Conservation (phyloP, 30 jellyfish, hydroid and myxozoan genomes). For the Aurelia aurita region DNA sequence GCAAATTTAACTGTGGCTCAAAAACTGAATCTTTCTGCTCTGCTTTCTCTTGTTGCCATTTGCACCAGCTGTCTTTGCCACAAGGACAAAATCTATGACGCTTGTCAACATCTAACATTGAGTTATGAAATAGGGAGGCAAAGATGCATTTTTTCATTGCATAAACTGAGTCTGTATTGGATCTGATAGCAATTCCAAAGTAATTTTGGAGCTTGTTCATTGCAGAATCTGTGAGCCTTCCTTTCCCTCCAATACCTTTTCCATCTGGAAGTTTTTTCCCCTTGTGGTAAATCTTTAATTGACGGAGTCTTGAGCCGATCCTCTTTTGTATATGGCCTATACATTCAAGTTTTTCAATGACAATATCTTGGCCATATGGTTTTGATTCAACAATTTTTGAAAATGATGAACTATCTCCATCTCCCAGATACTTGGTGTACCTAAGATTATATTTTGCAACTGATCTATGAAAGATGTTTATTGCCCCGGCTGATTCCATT, state of each 20-base stretch:
- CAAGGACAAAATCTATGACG: too few relatives aligned
- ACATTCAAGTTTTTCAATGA: conserved; percentile 6
- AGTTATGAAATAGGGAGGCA: not conserved
- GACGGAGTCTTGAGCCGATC: conserved; percentile 2
- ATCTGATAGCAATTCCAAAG: not conserved
- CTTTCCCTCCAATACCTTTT: not conserved
- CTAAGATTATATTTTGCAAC: not conserved
- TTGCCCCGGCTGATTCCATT: conserved; percentile 24
- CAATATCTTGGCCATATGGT: not conserved
- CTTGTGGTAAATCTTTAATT: not conserved
- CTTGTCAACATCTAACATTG: too few relatives aligned
- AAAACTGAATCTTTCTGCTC: too few relatives aligned
- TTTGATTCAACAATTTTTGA: not conserved
- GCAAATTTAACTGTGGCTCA: too few relatives aligned
- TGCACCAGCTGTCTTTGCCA: too few relatives aligned
- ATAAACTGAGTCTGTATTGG: not conserved
- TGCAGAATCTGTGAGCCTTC: not conserved
- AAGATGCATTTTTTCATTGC: conserved; percentile 6
- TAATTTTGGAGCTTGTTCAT: not conserved
- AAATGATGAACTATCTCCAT: not conserved
- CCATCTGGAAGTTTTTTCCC: not conserved
- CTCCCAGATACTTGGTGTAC: too few relatives aligned
- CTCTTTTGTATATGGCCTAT: conserved; percentile 20
- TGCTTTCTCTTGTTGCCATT: too few relatives aligned
- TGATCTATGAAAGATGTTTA: not conserved